Evolutionary conservation across 2,113 vertebrate species (phyloP).

Genomic region (Toxotes chatareus): DNA sequence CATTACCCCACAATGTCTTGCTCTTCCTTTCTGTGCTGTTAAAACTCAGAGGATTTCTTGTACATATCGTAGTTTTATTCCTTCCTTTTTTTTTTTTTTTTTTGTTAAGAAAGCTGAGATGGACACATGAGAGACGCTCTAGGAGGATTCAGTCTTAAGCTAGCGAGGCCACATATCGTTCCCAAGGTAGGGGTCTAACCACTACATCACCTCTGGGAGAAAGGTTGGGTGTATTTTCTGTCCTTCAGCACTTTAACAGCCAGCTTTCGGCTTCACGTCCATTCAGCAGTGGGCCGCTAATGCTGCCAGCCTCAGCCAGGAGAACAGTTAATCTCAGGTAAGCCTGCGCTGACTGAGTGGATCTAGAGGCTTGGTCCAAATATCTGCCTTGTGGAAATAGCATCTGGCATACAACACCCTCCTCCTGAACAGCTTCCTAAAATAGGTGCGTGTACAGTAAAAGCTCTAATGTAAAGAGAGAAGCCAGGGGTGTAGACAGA

Average conservation of each 20-base stretch:
- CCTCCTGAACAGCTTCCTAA: constrained; percentile 58
- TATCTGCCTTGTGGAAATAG: constrained; percentile 80
- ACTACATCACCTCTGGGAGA: constrained; percentile 65
- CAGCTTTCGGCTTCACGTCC: constrained; percentile 71
- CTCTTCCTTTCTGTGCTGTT: background rate
- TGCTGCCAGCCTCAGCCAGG: constrained; percentile 72
- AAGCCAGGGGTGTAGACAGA: constrained; percentile 19
- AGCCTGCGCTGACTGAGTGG: constrained; percentile 79
- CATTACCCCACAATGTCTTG: background rate
- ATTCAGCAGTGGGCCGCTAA: constrained; percentile 73
- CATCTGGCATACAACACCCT: constrained; percentile 71
- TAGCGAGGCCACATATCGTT: constrained; percentile 50
- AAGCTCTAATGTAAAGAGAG: constrained; percentile 58
- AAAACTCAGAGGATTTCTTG: background rate
- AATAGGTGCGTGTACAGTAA: constrained; percentile 68
- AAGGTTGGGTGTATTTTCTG: constrained; percentile 70
- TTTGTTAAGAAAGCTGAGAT: constrained; percentile 6
- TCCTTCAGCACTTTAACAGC: constrained; percentile 73
- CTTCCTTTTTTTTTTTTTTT: constrained; percentile 2
- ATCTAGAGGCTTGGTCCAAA: constrained; percentile 73
- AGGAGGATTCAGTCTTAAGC: constrained; percentile 42
- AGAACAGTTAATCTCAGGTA: constrained; percentile 86
- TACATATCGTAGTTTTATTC: background rate
- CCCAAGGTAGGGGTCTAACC: constrained; percentile 47
- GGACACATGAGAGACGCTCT: constrained; percentile 28